phyloP scores from a whole-genome alignment of 2,888 invertebrate species.

The Mystacides longicornis region DNA sequence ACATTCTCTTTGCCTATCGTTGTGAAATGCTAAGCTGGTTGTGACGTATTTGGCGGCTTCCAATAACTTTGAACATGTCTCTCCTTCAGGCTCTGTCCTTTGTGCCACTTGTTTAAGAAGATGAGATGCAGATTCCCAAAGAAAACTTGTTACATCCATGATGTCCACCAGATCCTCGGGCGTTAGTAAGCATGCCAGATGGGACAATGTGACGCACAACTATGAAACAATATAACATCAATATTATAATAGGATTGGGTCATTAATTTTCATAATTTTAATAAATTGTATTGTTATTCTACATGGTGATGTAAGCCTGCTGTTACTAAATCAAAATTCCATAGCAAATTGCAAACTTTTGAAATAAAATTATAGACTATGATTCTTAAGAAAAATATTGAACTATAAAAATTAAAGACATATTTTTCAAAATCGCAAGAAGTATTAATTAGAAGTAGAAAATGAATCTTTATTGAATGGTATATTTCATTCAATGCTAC shows the following conservation, averaged over 20 bases:
- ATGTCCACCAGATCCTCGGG: conserved; percentile 52
- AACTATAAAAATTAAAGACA: too few relatives aligned
- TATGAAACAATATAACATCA: conserved; percentile 30
- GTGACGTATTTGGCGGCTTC: conserved; percentile 47
- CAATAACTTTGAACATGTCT: conserved; percentile 39
- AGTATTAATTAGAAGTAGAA: too few relatives aligned
- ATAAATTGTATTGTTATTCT: too few relatives aligned
- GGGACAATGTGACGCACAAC: conserved; percentile 68
- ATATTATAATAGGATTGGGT: conserved; percentile 1
- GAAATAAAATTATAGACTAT: too few relatives aligned
- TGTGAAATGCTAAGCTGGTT: conserved; percentile 35
- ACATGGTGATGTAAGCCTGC: too few relatives aligned
- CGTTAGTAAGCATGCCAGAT: conserved; percentile 55
- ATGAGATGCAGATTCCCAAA: conserved; percentile 40
- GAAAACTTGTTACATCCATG: conserved; percentile 43
- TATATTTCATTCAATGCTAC: too few relatives aligned
- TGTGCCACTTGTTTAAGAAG: conserved; percentile 39
- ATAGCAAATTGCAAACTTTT: too few relatives aligned
- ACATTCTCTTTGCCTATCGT: conserved; percentile 37
- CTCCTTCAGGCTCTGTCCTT: conserved; percentile 40
- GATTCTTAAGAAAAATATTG: too few relatives aligned
- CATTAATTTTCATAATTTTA: too few relatives aligned
- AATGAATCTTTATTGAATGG: too few relatives aligned
- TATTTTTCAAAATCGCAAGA: too few relatives aligned
- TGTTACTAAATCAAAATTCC: too few relatives aligned